Evolutionary conservation across 2,113 vertebrate genomes (phyloP).

Genomic region (Gallinago jamesoni): DNA sequence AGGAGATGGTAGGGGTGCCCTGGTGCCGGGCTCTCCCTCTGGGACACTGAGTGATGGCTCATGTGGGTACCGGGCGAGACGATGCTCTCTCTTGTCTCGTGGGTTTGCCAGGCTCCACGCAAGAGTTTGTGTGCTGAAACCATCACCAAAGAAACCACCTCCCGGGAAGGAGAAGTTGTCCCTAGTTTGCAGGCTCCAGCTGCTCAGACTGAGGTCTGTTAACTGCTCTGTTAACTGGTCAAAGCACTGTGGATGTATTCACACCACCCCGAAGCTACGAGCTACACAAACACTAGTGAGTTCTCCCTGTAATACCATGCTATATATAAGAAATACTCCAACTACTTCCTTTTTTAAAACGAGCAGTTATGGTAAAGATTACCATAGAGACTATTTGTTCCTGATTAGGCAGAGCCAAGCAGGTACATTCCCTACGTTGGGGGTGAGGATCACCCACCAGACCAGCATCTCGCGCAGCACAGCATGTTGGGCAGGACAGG

Average conservation of each 20-base stretch:
- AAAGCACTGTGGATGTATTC: background rate
- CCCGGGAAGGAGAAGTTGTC: background rate
- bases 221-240: too few relatives aligned
- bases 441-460: background rate
- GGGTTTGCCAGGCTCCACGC: background rate
- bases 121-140: background rate
- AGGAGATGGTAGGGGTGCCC: background rate
- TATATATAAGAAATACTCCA: background rate
- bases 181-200: background rate
- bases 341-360: background rate
- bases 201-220: background rate
- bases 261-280: background rate
- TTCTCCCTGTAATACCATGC: background rate
- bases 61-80: fast-evolving
- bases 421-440: background rate
- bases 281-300: too few relatives aligned
- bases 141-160: background rate
- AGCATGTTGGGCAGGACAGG: background rate
- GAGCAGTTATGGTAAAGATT: background rate
- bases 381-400: too few relatives aligned
- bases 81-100: background rate
- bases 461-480: background rate
- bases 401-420: background rate
- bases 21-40: background rate
- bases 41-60: background rate